These are phyloP conservation scores for Orchesellides sinensis DNA, from an alignment of 2,888 invertebrate genomes.

Conservation along the genomic window DNA sequence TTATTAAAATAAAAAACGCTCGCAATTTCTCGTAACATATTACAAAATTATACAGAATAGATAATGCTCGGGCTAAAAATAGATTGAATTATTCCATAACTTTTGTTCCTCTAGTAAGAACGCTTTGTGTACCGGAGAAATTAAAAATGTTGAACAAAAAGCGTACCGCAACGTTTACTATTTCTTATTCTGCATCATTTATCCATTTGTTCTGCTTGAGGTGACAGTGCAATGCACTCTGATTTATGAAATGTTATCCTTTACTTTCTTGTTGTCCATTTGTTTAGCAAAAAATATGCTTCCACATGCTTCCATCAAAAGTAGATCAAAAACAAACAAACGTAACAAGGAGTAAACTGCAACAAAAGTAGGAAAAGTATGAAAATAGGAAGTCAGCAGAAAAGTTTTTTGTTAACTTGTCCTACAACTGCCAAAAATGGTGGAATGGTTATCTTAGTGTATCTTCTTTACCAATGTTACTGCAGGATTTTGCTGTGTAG, in stretches of 20 bases:
- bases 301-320: slow-evolving; percentile 34
- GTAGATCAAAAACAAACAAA: slow-evolving; percentile 28
- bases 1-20: too few relatives aligned
- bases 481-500: not conserved
- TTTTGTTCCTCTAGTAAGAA: too few relatives aligned
- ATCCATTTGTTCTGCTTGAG: too few relatives aligned
- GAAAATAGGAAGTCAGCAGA: not conserved
- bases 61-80: too few relatives aligned
- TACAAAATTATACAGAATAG: too few relatives aligned
- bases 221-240: not conserved
- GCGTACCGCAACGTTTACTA: too few relatives aligned
- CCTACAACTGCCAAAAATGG: slow-evolving; percentile 33
- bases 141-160: too few relatives aligned
- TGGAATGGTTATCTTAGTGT: not conserved
- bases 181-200: too few relatives aligned
- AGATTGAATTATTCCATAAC: too few relatives aligned
- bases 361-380: not conserved
- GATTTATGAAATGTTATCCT: not conserved
- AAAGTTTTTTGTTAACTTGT: slow-evolving; percentile 30
- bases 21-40: too few relatives aligned
- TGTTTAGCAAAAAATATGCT: not conserved
- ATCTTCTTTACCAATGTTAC: not conserved
- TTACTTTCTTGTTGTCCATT: too few relatives aligned
- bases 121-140: too few relatives aligned
- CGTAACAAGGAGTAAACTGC: not conserved